Conservation (phyloP, 2,888 invertebrate genomes). For the Onchidella celtica region DNA sequence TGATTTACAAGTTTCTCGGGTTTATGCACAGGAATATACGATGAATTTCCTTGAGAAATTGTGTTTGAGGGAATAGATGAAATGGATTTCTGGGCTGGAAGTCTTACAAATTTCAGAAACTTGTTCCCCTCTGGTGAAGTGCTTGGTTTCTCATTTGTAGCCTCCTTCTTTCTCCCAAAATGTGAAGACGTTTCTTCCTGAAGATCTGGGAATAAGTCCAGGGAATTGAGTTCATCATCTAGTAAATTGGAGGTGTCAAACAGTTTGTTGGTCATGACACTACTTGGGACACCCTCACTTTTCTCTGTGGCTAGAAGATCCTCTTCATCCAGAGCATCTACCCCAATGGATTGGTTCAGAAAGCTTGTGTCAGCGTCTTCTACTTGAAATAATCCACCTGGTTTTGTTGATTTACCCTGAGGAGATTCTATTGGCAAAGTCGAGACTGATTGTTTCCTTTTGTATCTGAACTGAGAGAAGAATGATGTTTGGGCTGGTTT, state of each 20-base stretch:
- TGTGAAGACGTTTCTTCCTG: background rate
- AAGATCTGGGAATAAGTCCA: background rate
- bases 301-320: background rate
- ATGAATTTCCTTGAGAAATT: too few species aligned
- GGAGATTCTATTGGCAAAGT: too few species aligned
- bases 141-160: background rate
- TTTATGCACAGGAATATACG: too few species aligned
- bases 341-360: background rate
- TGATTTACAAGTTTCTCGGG: too few species aligned
- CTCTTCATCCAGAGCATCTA: background rate
- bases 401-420: too few species aligned
- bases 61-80: too few species aligned
- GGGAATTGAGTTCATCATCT: background rate
- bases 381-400: too few species aligned
- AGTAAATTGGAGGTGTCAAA: background rate
- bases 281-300: too few species aligned
- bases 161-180: background rate
- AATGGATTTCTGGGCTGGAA: too few species aligned
- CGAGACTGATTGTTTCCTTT: background rate
- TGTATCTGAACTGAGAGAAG: constrained; percentile 19
- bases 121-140: too few species aligned
- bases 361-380: background rate
- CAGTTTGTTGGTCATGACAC: background rate
- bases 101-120: too few species aligned
- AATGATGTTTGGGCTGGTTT: background rate